Evolutionary conservation across 2,797 vertebrate genomes (phyloP).

Genomic region (Borostomias antarcticus): DNA sequence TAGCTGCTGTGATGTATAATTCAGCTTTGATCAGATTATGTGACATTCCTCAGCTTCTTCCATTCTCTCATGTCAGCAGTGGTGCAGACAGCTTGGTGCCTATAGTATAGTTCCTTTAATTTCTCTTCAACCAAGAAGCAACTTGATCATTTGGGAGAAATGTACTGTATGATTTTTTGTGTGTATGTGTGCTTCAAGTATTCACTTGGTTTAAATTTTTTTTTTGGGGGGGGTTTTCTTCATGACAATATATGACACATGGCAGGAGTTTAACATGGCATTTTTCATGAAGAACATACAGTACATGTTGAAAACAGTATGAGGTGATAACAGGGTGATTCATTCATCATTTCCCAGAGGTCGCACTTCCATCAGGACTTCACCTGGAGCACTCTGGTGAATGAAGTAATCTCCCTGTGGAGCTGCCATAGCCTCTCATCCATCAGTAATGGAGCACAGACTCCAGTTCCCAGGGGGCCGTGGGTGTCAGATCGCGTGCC

Average conservation of each 20-base stretch:
- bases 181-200: too few species aligned
- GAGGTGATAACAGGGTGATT: too few species aligned
- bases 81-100: conserved; percentile 49
- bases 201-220: too few species aligned
- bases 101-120: conserved; percentile 57
- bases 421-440: conserved; percentile 15
- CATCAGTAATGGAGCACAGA: conserved; percentile 17
- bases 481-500: neutral
- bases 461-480: conserved; percentile 7
- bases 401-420: conserved; percentile 10
- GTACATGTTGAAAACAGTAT: too few species aligned
- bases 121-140: conserved; percentile 36
- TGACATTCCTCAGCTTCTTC: conserved; percentile 48
- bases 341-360: neutral
- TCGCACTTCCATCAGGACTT: neutral
- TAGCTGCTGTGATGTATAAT: conserved; percentile 47
- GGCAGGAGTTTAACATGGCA: too few species aligned
- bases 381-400: conserved; percentile 4
- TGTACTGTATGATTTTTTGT: too few species aligned
- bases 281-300: too few species aligned
- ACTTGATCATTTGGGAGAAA: too few species aligned
- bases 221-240: too few species aligned
- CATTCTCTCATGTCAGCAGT: conserved; percentile 42
- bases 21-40: conserved; percentile 59
- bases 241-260: too few species aligned